Base-by-base conservation (phyloP, 2,113 vertebrate species). In the Anser cygnoides region DNA sequence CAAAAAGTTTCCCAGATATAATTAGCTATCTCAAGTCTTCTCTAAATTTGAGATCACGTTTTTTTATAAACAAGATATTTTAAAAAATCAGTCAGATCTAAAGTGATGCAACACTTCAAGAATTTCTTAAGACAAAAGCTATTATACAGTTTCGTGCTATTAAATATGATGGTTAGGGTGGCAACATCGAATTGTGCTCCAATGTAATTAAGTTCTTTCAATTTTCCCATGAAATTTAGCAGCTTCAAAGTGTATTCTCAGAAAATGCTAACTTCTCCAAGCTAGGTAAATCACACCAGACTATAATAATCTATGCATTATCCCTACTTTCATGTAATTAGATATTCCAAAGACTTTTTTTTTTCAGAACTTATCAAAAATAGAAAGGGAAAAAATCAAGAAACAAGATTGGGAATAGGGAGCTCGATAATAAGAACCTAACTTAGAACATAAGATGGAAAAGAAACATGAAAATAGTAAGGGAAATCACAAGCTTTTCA, bases 201-300 rank as follows among this genome's bases (percentile, higher is more conserved):
- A 54, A 25, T 67, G 46, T 82, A 92, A 93, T 95, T 93, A 95
- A 79, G 66, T 87, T 96, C n/a, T 92, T 94, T 87, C 35, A 7
- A 21, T 79, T 93, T 96, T 95, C 92, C 80, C 91, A 84, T 89
- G 95, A 91, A 95, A 92, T 28, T 37, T 78, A 63, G 25, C 12
- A 0, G 1, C 70, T 96, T 96, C 70, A 89, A 89, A 93, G 81
- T 59, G 2, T 78, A 22, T 78, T 71, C 37, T 61, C 65, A 79
- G 89, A 79, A 91, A 87, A 92, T 10, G 2, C 33, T 62, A 87
- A 63, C 70, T 84, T 81, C 73, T 89, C 73, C 39, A 43, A 87
- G 41, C 52, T 43, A 54, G 8, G 3, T 33, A 91, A 84, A 87
- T 89, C 68, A 55, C 1, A 14, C 11, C 49, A 84, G 57, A 63